Base-by-base conservation (phyloP, 2,797 vertebrate genomes). In the Urocyon cinereoargenteus region DNA sequence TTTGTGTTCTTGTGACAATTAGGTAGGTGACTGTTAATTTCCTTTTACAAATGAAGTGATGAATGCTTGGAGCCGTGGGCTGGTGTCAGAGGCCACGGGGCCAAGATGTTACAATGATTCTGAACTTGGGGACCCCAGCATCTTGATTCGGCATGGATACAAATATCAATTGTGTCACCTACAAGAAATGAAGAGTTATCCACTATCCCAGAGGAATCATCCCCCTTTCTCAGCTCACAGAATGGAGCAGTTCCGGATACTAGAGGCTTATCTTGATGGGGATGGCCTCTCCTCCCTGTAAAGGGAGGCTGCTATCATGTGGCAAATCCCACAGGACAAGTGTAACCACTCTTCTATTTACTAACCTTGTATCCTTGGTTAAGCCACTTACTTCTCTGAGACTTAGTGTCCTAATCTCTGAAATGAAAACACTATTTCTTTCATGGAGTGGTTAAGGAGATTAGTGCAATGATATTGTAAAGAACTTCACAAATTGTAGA, bases 271-370 rank as follows among this genome's bases (percentile, higher is more conserved):
- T 3, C 4, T 0, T 0, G 10, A 16, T 1, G 11, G 55, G 21
- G 5, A 26, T 1, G 15, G 22, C 6, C 0, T 82, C 70, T 78
- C 34, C 40, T 68, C 24, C 59, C 40, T 34, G 14, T 45, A 4
- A n/a, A 51, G 18, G 9, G 49, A n/a, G 53, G 45, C n/a, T 36
- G 13, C 18, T 3, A 0, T 0, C 0, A 5, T 0, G 13, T 18
- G 49, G 59, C 19, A 75, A 26, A 75, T 16, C 14, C 6, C 40
- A 14, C 4, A 7, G 16, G 89, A 45, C 2, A 16, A 21, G 21
- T 2, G 36, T 11, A 7, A 45, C 16, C 16, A 21, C 28, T 22
- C 66, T 81, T 68, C 45, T 12, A 2, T 19, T 59, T 26, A 15
- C 51, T 12, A 31, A 66, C 73, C 66, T 11, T 49, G 11, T 12